Percentiles rank a stretch among this genome's conserved stretches.
Evolutionary conservation across 1,140 invertebrate species (phyloP).

Genomic region (Eupeodes corollae): DNA sequence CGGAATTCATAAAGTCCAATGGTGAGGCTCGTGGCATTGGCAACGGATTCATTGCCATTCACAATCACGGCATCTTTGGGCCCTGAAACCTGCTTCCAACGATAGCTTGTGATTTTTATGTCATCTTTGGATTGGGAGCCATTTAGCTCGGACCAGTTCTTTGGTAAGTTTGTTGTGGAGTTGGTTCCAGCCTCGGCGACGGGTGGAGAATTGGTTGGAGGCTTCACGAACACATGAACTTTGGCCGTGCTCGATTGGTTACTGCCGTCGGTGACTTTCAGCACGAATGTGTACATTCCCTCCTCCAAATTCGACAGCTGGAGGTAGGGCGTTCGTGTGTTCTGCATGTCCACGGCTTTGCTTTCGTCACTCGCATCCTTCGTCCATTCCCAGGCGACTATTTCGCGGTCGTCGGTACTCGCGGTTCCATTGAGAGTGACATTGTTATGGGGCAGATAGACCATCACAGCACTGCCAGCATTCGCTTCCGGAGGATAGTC

Average conservation of each 20-base stretch:
- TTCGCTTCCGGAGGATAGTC: constrained; percentile 93
- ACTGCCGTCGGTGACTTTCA: constrained; percentile 84
- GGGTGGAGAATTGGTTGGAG: constrained; percentile 73
- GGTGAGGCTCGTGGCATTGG: constrained; percentile 68
- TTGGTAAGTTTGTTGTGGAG: constrained; percentile 62
- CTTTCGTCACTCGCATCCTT: constrained; percentile 69
- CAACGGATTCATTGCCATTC: constrained; percentile 40
- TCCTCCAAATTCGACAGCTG: constrained; percentile 77
- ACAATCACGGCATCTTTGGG: constrained; percentile 46
- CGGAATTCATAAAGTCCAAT: constrained; percentile 76
- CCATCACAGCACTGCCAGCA: constrained; percentile 79
- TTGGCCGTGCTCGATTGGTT: constrained; percentile 74
- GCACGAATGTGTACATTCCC: constrained; percentile 86
- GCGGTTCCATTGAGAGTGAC: constrained; percentile 80
- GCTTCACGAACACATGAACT: constrained; percentile 88
- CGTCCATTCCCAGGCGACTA: constrained; percentile 88
- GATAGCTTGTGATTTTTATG: constrained; percentile 66
- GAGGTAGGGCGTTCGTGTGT: constrained; percentile 72
- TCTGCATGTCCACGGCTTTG: constrained; percentile 88
- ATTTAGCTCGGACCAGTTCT: constrained; percentile 66
- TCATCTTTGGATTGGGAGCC: constrained; percentile 75
- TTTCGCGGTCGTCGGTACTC: constrained; percentile 87
- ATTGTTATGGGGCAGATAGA: constrained; percentile 82
- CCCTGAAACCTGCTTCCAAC: constrained; percentile 67
- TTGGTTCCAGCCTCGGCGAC: constrained; percentile 51